phyloP scores from a whole-genome alignment of 2,797 vertebrate species.

The Epinephelus coioides region DNA sequence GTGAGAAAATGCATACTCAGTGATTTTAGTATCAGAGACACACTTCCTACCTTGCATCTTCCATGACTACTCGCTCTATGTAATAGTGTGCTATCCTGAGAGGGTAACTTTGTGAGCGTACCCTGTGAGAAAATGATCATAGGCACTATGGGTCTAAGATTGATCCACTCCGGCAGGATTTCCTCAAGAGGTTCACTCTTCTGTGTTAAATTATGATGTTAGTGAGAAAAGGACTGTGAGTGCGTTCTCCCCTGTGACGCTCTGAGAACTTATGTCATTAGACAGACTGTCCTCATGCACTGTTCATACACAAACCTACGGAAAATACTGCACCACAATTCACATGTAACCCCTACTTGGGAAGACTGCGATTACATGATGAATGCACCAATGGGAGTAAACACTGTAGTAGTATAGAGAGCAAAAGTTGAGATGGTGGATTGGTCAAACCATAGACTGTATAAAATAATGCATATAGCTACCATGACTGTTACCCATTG shows the following conservation, averaged over 20 bases:
- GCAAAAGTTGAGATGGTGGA: too few species aligned
- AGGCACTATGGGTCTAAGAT: neutral
- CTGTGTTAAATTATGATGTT: neutral
- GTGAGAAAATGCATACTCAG: slow-evolving; percentile 2
- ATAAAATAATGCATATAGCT: too few species aligned
- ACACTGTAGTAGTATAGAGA: too few species aligned
- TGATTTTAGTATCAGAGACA: neutral
- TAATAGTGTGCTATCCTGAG: neutral
- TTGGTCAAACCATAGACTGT: too few species aligned
- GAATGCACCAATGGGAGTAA: too few species aligned
- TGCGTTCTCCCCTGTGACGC: neutral
- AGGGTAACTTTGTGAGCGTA: neutral
- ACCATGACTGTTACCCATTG: too few species aligned
- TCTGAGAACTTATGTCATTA: neutral
- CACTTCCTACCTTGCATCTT: neutral
- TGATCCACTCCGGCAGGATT: slow-evolving; percentile 2
- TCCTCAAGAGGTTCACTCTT: neutral
- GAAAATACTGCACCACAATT: too few species aligned
- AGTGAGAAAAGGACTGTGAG: neutral
- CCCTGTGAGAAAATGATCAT: neutral
- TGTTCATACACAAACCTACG: too few species aligned
- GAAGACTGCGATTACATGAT: too few species aligned
- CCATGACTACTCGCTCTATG: neutral
- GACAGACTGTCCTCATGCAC: too few species aligned
- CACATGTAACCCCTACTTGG: too few species aligned